phyloP scores from a whole-genome alignment of 2,797 vertebrate species.

The Aldrovandia affinis region DNA sequence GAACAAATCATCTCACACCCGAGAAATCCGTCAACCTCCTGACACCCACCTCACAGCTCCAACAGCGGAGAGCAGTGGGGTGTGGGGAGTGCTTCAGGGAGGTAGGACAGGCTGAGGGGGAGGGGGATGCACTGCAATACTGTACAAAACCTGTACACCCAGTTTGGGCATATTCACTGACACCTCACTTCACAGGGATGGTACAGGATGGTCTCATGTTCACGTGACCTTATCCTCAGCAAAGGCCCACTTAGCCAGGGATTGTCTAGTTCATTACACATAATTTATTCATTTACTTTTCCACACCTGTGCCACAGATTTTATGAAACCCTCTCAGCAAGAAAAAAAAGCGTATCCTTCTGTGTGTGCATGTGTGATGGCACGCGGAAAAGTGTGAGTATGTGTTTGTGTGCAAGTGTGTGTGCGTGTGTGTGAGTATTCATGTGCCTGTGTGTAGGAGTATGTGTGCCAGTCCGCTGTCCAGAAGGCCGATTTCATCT shows the following conservation, averaged over 20 bases:
- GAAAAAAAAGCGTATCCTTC: background rate
- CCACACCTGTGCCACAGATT: background rate
- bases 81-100: background rate
- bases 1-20: slow-evolving; percentile 69
- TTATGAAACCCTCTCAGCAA: background rate
- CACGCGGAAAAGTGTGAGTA: slow-evolving; percentile 13
- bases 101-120: background rate
- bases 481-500: too few species aligned
- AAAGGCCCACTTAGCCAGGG: background rate
- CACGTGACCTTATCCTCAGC: background rate
- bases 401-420: background rate
- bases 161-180: background rate
- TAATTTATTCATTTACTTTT: background rate
- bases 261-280: too few species aligned
- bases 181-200: background rate
- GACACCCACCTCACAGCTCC: slow-evolving; percentile 14
- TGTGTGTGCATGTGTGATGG: background rate
- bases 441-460: background rate
- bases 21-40: slow-evolving; percentile 46
- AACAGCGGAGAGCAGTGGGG: background rate
- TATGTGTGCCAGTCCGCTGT: too few species aligned
- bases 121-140: background rate
- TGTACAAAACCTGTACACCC: background rate
- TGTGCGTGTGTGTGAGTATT: background rate
- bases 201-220: background rate